Base-by-base conservation (phyloP, 2,888 invertebrate species). In the Tortricodes alternella region DNA sequence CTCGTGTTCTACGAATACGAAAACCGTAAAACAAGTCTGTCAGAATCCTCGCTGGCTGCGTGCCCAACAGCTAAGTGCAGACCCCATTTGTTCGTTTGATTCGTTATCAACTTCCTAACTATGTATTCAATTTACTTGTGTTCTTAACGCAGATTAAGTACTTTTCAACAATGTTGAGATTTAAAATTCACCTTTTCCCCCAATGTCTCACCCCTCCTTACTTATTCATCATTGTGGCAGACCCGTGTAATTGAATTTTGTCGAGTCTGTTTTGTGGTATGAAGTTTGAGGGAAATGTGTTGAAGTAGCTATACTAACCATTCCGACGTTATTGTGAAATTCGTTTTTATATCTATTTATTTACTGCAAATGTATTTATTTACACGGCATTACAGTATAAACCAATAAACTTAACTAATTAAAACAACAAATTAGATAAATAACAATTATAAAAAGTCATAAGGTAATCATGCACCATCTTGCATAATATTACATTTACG, bases 211-310 rank as follows among this genome's bases (percentile, higher is more conserved):
- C 27, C 49, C 44, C 35, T 44, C 23, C 39, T 50, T 56, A 38
- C 27, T 56, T 50, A 56, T 50, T 50, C 32, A 56, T 50, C 50
- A 38, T 37, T 38, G 50, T 44, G 43, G 49, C 37, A 50, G 50
- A 37, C 56, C 44, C 44, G 49, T 37, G 49, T 44, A 56, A 56
- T 56, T 49, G 29, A 56, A 56, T 49, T 56, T 56, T 56, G 37
- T 50, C 32, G 32, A 32, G 49, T 23, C 39, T 49, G 37, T 56
- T 48, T 35, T 37, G 37, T 23, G 3, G 23, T 29, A n/a, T 29
- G 11, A 29, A n/a, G 9, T 29, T 11, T 11, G n/a, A 5, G 29
- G n/a, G n/a, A n/a, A n/a, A n/a, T n/a, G n/a, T n/a, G n/a, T n/a
- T n/a, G n/a, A n/a, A n/a, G n/a, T n/a, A n/a, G n/a, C n/a, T n/a